phyloP scores from a whole-genome alignment of 2,797 vertebrate genomes.

The Psittacula derbiana region DNA sequence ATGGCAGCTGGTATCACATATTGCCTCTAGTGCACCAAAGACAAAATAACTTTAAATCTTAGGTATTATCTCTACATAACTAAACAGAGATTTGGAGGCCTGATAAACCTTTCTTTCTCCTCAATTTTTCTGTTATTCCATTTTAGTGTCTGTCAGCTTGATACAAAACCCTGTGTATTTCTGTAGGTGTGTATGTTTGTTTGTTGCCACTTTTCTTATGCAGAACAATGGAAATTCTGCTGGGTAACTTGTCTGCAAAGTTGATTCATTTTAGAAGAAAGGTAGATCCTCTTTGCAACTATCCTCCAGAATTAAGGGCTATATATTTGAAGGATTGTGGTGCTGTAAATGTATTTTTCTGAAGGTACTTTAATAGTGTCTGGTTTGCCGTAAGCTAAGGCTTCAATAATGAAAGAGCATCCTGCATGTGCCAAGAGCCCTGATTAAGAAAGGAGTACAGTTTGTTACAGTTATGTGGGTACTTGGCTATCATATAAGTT shows the following conservation, averaged over 20 bases:
- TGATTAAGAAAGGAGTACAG: slow-evolving; percentile 58
- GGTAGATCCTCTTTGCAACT: background rate
- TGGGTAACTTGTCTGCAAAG: background rate
- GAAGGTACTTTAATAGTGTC: slow-evolving; percentile 35
- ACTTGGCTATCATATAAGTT: slow-evolving; percentile 76
- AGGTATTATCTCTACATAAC: background rate
- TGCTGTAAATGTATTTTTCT: slow-evolving; percentile 22
- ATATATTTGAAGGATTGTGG: background rate
- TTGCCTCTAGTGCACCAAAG: background rate
- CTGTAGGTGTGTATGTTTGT: background rate
- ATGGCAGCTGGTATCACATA: background rate
- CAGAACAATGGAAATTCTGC: background rate
- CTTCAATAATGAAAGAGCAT: slow-evolving; percentile 50
- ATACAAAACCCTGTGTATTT: background rate
- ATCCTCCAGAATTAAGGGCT: background rate
- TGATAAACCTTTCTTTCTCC: background rate
- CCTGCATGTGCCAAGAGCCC: background rate
- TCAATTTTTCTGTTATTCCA: background rate
- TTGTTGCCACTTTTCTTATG: background rate
- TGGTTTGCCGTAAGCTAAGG: slow-evolving; percentile 32
- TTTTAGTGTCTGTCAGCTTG: background rate
- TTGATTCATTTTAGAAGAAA: slow-evolving; percentile 18
- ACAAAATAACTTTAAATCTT: slow-evolving; percentile 47
- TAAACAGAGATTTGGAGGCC: slow-evolving; percentile 11
- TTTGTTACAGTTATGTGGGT: slow-evolving; percentile 73